A percentile compares a stretch with the other conserved stretches of the same genome.
Conservation (phyloP, 1,140 invertebrate species). For the Bombus huntii region DNA sequence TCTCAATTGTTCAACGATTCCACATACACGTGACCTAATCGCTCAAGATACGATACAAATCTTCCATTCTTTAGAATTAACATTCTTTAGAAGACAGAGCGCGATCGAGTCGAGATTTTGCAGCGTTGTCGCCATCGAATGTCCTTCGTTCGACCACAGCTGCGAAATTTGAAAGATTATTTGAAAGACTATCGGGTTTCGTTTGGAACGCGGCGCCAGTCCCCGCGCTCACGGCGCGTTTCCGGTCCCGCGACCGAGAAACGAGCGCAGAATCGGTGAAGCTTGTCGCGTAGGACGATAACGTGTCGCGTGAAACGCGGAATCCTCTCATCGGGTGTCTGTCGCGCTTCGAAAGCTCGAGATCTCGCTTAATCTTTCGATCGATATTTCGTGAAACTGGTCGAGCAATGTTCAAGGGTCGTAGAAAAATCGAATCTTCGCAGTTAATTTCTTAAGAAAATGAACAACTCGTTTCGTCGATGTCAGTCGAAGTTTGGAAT, state of each 20-base stretch:
- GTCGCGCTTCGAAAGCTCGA: background rate
- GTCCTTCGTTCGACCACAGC: slow-evolving; percentile 15
- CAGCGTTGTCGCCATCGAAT: slow-evolving; percentile 28
- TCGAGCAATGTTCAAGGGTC: too few species aligned
- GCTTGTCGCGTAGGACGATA: background rate
- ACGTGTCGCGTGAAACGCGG: background rate
- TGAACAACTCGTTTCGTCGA: too few species aligned
- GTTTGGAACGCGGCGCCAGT: background rate
- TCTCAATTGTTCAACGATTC: background rate
- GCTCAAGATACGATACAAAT: background rate
- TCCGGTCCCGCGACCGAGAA: slow-evolving; percentile 10
- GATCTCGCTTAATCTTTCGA: background rate
- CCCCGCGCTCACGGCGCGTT: slow-evolving; percentile 20
- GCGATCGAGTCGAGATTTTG: background rate
- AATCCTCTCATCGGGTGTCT: slow-evolving; percentile 7
- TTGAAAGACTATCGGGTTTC: slow-evolving; percentile 66
- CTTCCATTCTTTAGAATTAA: too few species aligned
- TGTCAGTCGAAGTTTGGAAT: background rate
- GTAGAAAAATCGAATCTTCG: too few species aligned
- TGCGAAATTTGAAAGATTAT: slow-evolving; percentile 64
- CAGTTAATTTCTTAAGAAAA: too few species aligned
- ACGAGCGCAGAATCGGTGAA: slow-evolving; percentile 19
- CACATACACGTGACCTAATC: background rate
- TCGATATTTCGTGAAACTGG: too few species aligned
- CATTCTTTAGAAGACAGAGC: background rate